Percentiles rank a stretch among this genome's conserved stretches.
Evolutionary conservation across 2,888 invertebrate genomes (phyloP).

Genomic region (Smittia aterrima): DNA sequence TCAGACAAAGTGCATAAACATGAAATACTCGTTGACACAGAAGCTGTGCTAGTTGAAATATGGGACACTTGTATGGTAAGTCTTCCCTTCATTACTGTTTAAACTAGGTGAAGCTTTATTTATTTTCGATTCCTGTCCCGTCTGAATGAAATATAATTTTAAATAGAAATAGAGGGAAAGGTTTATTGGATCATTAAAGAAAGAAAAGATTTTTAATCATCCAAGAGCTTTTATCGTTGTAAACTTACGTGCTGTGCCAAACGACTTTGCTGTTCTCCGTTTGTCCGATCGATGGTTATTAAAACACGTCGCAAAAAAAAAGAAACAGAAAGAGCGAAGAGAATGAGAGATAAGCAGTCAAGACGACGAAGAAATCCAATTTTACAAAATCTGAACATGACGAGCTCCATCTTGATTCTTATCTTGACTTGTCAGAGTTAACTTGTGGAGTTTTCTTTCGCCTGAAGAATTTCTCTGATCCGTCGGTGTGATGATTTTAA

Average conservation of each 20-base stretch:
- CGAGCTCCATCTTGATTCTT: not conserved
- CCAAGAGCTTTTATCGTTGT: slow-evolving; percentile 35
- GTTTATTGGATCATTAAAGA: slow-evolving; percentile 30
- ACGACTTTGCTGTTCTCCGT: not conserved
- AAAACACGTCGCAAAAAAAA: slow-evolving; percentile 20
- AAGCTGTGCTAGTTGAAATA: slow-evolving; percentile 86
- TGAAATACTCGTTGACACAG: slow-evolving; percentile 83
- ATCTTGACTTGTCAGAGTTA: not conserved
- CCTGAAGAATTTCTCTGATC: not conserved
- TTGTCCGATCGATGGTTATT: slow-evolving; percentile 16
- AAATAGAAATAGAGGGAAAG: not conserved
- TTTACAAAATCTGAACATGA: slow-evolving; percentile 13
- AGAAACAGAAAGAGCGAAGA: not conserved
- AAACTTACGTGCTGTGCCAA: slow-evolving; percentile 35
- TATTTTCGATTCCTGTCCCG: not conserved
- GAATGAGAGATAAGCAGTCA: not conserved
- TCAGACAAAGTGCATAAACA: slow-evolving; percentile 79
- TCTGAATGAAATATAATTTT: not conserved
- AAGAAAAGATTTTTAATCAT: slow-evolving; percentile 41
- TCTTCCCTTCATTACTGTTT: too few relatives aligned
- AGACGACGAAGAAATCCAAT: not conserved
- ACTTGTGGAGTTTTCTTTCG: not conserved
- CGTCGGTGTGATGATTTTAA: not conserved
- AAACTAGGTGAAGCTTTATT: not conserved
- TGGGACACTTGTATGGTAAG: slow-evolving; percentile 69